Percentiles rank a stretch among this genome's conserved stretches.
These are phyloP conservation scores for Danio choprae DNA, from an alignment of 2,797 vertebrate species.

Conservation along the genomic window DNA sequence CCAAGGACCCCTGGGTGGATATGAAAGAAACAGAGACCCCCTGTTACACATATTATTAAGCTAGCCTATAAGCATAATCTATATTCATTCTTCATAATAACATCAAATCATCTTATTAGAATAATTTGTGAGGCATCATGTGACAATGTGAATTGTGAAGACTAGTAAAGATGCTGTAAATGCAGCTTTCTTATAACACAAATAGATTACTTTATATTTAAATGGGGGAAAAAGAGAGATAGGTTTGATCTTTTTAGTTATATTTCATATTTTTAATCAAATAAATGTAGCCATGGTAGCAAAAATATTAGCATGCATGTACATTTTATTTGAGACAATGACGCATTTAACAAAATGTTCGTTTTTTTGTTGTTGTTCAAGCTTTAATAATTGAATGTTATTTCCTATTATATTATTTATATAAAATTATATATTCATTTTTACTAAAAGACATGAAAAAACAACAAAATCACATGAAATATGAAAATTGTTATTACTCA, in stretches of 20 bases:
- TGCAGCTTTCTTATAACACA: neutral
- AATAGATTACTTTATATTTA: neutral
- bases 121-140: neutral
- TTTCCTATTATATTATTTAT: neutral
- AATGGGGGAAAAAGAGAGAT: too few relatives aligned
- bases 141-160: neutral
- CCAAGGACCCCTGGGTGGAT: neutral
- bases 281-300: neutral
- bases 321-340: neutral
- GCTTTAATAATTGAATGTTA: too few relatives aligned
- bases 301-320: neutral
- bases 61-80: neutral
- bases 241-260: neutral
- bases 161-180: neutral
- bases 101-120: neutral
- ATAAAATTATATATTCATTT: too few relatives aligned
- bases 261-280: neutral
- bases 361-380: too few relatives aligned
- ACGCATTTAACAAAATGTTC: neutral
- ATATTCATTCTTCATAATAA: neutral
- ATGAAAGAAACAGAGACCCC: neutral
- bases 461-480: too few relatives aligned
- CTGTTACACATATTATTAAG: neutral
- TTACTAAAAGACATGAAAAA: too few relatives aligned
- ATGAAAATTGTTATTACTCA: too few relatives aligned